These are phyloP conservation scores for Drosophila takahashii DNA, from an alignment of 1,140 invertebrate species.

Conservation along the genomic window DNA sequence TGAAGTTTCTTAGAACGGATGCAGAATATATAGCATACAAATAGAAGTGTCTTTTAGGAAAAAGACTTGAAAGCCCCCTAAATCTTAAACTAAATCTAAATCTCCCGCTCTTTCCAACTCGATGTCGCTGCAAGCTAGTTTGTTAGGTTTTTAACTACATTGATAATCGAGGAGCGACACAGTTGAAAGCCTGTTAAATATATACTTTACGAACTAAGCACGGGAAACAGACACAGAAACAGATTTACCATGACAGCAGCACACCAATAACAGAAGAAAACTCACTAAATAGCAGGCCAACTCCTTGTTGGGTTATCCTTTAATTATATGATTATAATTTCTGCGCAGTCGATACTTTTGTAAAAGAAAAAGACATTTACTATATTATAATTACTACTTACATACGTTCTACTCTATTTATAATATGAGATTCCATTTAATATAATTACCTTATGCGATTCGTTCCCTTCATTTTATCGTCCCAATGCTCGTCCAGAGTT, in stretches of 20 bases:
- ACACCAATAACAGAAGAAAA: slow-evolving; percentile 9
- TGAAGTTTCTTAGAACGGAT: too few species aligned
- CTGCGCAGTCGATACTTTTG: slow-evolving; percentile 37
- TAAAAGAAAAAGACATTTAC: slow-evolving; percentile 76
- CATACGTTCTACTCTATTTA: slow-evolving; percentile 30
- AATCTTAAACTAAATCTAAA: neutral
- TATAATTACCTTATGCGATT: slow-evolving; percentile 23
- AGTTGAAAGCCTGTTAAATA: slow-evolving; percentile 1
- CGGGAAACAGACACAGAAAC: slow-evolving; percentile 3
- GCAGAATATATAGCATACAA: too few species aligned
- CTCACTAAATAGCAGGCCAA: neutral
- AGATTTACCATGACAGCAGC: slow-evolving; percentile 15
- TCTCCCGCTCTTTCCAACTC: slow-evolving; percentile 1
- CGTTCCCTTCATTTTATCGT: neutral
- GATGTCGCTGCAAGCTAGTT: slow-evolving; percentile 2
- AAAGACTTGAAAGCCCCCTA: neutral
- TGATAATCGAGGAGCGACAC: slow-evolving; percentile 7
- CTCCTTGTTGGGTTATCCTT: slow-evolving; percentile 4
- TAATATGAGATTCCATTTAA: slow-evolving; percentile 69
- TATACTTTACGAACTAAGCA: slow-evolving; percentile 20
- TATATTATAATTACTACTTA: slow-evolving; percentile 56
- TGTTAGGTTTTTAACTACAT: slow-evolving; percentile 30
- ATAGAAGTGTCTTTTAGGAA: neutral
- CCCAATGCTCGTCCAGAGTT: slow-evolving; percentile 15
- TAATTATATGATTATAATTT: slow-evolving; percentile 13